These are phyloP conservation scores for Imbricaverruca yamaguchii DNA, from an alignment of 2,888 invertebrate species.

Conservation along the genomic window DNA sequence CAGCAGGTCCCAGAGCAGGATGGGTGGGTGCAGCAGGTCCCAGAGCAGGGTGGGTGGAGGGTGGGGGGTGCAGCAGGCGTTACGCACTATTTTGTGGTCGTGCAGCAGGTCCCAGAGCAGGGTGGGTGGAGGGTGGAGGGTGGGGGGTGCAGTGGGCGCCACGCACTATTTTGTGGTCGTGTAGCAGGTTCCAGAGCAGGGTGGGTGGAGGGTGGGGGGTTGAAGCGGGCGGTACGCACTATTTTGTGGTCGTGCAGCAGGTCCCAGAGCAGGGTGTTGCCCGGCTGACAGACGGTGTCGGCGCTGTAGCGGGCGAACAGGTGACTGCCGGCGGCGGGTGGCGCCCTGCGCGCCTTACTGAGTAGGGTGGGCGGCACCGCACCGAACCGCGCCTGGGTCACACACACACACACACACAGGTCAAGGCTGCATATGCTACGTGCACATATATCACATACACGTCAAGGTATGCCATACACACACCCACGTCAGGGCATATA, in stretches of 20 bases:
- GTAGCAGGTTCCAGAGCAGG: too few species aligned
- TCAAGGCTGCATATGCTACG: neutral
- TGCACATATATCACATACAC: too few species aligned
- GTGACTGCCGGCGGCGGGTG: neutral
- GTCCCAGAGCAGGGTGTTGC: conserved; percentile 90
- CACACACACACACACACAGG: neutral
- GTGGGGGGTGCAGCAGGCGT: too few species aligned
- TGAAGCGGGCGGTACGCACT: neutral
- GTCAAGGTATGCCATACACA: too few species aligned
- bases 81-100: conserved; percentile 51
- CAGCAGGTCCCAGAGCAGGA: too few species aligned
- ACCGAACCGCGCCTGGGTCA: conserved; percentile 18
- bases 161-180: too few species aligned
- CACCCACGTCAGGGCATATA: too few species aligned
- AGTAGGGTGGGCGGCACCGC: conserved; percentile 22
- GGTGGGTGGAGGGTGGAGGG: too few species aligned
- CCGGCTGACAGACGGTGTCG: conserved; percentile 78
- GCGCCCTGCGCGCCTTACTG: neutral
- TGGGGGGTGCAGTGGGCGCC: too few species aligned
- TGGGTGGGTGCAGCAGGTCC: too few species aligned
- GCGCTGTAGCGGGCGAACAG: conserved; percentile 35
- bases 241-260: conserved; percentile 69
- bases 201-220: too few species aligned
- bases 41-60: too few species aligned
- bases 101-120: conserved; percentile 67